Evolutionary conservation across 2,888 invertebrate genomes (phyloP).

Genomic region (Drosophila differens): DNA sequence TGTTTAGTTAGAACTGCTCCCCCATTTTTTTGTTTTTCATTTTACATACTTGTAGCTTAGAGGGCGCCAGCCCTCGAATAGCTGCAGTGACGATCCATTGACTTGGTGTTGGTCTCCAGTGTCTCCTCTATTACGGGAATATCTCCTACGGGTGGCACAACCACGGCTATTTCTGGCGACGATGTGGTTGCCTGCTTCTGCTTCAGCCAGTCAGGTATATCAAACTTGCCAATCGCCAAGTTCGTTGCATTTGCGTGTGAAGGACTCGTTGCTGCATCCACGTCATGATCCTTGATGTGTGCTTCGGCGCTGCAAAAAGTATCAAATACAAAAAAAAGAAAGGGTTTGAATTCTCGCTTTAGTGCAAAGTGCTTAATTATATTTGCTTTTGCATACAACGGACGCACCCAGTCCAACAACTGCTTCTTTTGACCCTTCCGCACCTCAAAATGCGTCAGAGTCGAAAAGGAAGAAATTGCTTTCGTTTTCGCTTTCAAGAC

Average conservation of each 20-base stretch:
- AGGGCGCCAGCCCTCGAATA: slow-evolving; percentile 85
- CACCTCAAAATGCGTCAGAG: slow-evolving; percentile 68
- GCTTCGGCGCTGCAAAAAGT: slow-evolving; percentile 67
- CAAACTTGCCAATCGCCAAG: slow-evolving; percentile 68
- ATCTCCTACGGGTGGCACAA: slow-evolving; percentile 72
- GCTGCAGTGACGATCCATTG: slow-evolving; percentile 77
- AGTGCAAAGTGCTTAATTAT: slow-evolving; percentile 52
- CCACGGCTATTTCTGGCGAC: slow-evolving; percentile 20
- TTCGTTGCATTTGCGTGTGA: slow-evolving; percentile 54
- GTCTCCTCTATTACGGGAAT: slow-evolving; percentile 67
- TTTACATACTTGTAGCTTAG: slow-evolving; percentile 83
- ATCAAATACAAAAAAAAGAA: background rate
- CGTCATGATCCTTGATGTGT: slow-evolving; percentile 47
- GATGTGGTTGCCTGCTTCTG: slow-evolving; percentile 17
- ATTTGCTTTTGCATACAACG: slow-evolving; percentile 22
- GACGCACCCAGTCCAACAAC: slow-evolving; percentile 28
- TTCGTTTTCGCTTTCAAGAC: slow-evolving; percentile 57
- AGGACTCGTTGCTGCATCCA: slow-evolving; percentile 24
- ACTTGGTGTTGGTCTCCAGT: slow-evolving; percentile 68
- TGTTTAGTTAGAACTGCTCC: background rate
- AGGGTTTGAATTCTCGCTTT: slow-evolving; percentile 11
- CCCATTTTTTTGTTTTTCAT: background rate
- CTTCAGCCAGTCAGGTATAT: slow-evolving; percentile 55
- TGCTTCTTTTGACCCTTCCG: slow-evolving; percentile 61
- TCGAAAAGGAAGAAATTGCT: slow-evolving; percentile 46